These are phyloP conservation scores for Lepilemur ruficaudatus DNA, from an alignment of 2,797 vertebrate genomes.

Conservation along the genomic window DNA sequence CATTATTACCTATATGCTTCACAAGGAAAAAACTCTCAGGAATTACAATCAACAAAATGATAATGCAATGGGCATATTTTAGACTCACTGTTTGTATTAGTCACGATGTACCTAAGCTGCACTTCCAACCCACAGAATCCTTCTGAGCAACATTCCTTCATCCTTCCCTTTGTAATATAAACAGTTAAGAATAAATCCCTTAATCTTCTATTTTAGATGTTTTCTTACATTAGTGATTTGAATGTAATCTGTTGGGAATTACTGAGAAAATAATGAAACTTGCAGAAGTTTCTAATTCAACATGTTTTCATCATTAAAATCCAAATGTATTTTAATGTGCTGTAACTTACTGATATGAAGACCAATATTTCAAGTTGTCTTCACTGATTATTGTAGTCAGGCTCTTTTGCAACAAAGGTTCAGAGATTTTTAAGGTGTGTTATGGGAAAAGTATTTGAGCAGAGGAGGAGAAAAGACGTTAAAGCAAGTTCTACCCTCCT, in stretches of 20 bases:
- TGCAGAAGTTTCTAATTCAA: constrained; percentile 30
- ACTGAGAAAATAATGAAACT: constrained; percentile 34
- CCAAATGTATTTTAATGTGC: constrained; percentile 37
- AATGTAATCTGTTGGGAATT: constrained; percentile 22
- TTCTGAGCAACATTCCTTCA: not conserved
- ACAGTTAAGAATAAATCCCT: not conserved
- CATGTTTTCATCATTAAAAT: constrained; percentile 59
- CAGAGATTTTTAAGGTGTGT: constrained; percentile 27
- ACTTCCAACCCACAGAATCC: not conserved
- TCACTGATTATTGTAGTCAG: constrained; percentile 4
- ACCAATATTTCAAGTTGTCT: constrained; percentile 32
- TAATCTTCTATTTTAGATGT: not conserved
- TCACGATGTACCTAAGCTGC: not conserved
- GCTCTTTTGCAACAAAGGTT: constrained; percentile 7
- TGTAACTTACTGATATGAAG: constrained; percentile 3
- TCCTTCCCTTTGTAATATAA: constrained; percentile 28
- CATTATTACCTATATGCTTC: not conserved
- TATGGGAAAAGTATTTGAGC: constrained; percentile 36
- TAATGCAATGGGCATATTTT: not conserved
- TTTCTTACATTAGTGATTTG: constrained; percentile 41
- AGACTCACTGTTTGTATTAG: not conserved
- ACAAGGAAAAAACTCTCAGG: constrained; percentile 33
- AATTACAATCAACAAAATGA: not conserved
- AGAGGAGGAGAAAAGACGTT: constrained; percentile 56
- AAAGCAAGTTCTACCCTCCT: not conserved